Evolutionary conservation across 2,888 invertebrate species (phyloP), one percentile per base, ranked within the genome.

Genomic region (Clunio marinus): DNA sequence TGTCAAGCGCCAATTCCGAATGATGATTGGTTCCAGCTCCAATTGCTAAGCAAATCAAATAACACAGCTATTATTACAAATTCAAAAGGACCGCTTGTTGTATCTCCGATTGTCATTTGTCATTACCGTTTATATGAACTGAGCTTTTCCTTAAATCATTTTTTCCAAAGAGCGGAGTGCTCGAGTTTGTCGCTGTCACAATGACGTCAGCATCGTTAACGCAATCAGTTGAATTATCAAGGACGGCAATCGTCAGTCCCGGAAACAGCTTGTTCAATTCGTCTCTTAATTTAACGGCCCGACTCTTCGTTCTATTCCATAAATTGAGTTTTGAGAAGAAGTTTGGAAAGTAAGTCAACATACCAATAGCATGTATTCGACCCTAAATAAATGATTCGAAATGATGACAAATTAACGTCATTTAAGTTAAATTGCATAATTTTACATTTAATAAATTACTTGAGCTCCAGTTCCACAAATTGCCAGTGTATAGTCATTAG

Each of bases 51-150:
- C 32, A 25, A 25, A 10, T 67, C 7, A 37, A 13, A 8, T 32
- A 32, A 32, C 32, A 10, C 10, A 5, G 32, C 10, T 24, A 28
- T 1, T 32, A 45, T 46, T 8, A 25, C 45, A 55, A 51, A 63
- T 2, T 37, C 20, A 57, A 8, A 32, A n/a, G n/a, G n/a, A n/a
- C n/a, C 32, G 32, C 32, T 32, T 32, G 32, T 10, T 32, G 20
- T 41, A 20, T 3, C 32, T 73, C 13, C 10, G 17, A 22, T 32
- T 32, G 5, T 32, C 35, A 8, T 32, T 13, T 32, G 35, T 13
- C 35, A 32, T 73, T 74, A 85, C 86, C 84, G 76, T 86, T 87
- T 24, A 87, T 83, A 74, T 86, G 86, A 2, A 81, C 81, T 37
- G 82, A 81, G 7, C 75, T 72, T 15, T 35, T 27, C 73, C 82